Conservation (phyloP, 2,113 vertebrate genomes). For the Chlamydotis undulata region DNA sequence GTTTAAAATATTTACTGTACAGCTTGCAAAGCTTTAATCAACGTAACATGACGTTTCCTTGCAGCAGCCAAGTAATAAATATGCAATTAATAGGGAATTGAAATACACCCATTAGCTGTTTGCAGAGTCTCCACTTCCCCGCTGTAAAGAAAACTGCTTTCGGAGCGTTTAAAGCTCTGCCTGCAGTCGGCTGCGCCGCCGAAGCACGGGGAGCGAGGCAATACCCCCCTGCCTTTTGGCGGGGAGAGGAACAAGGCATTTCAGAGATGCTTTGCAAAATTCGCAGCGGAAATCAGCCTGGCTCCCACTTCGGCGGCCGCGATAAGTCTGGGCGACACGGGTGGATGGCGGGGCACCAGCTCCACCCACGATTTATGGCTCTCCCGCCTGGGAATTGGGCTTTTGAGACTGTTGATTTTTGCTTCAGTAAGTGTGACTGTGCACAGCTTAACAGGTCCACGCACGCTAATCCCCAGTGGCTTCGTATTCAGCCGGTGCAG, state of each 20-base stretch:
- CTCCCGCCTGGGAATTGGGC: background rate
- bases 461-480: rapidly evolving
- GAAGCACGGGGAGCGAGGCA: background rate
- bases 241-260: rapidly evolving
- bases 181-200: background rate
- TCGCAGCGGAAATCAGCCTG: background rate
- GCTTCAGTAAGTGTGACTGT: background rate
- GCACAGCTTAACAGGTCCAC: background rate
- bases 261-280: background rate
- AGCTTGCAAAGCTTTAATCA: conserved; percentile 60
- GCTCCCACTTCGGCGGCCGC: rapidly evolving
- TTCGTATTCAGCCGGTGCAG: rapidly evolving
- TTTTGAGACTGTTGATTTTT: conserved; percentile 33
- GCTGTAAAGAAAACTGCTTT: background rate
- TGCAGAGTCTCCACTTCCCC: conserved; percentile 49
- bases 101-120: conserved; percentile 70
- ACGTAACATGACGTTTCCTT: conserved; percentile 58
- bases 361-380: background rate
- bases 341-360: rapidly evolving
- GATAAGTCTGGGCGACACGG: rapidly evolving
- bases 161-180: conserved; percentile 38
- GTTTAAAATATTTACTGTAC: conserved; percentile 69
- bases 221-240: background rate
- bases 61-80: conserved; percentile 55
- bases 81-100: conserved; percentile 65